Evolutionary conservation across 2,113 vertebrate genomes (phyloP), one percentile per base, ranked within the genome.

Genomic region (Pavo muticus): DNA sequence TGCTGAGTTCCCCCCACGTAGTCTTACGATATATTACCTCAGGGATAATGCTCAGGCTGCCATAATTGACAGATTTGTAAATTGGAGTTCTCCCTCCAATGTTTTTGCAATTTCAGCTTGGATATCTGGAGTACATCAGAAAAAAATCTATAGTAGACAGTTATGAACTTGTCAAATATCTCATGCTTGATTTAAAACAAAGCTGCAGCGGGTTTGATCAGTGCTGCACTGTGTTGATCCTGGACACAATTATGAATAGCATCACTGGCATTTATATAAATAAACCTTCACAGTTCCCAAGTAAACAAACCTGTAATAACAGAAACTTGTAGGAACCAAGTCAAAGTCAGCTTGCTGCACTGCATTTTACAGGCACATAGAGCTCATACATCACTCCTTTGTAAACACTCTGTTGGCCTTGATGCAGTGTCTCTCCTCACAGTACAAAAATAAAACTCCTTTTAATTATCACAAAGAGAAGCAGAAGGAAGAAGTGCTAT

Each of bases 401-500:
- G 93, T 77, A 90, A 94, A 95, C 63, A 63, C 76, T 79, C 83
- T 50, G n/a, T 6, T 72, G 83, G 90, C 90, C 93, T 92, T 91
- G 92, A 91, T 83, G 87, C 89, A 95, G 67, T 47, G 57, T 86
- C 75, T 80, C 68, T 91, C 56, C 90, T 72, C 52, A 50, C 29
- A 87, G 70, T 1, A 81, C 39, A 79, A 69, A 86, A 96, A 91
- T 79, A 94, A 91, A 91, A 90, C 40, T 40, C 18, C 78, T 88
- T 93, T 88, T 75, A 88, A 95, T 94, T 91, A 94, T 64, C 94
- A 80, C 70, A 91, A 91, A 35, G 85, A 94, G 57, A 89, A 71
- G 73, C 60, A 70, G 29, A 45, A 93, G 83, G 73, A 87, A 96
- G 87, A 92, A 73, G 87, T 45, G 35, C 27, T 67, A 76, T 85